phyloP scores from a whole-genome alignment of 2,888 invertebrate species.

The Parnassius smintheus region DNA sequence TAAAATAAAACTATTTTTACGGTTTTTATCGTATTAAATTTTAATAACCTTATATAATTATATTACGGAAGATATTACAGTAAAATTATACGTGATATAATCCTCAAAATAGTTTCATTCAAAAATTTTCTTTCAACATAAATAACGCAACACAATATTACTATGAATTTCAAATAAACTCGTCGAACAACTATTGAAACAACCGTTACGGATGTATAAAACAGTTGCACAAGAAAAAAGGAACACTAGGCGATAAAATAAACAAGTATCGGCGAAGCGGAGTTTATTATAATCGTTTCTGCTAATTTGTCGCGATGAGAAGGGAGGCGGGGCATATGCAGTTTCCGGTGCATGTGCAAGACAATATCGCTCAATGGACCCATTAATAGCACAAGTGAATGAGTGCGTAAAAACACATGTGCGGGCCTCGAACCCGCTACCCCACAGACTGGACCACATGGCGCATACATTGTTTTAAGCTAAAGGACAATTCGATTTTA shows the following conservation, averaged over 20 bases:
- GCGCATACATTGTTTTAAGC: slow-evolving; percentile 69
- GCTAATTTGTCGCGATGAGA: slow-evolving; percentile 61
- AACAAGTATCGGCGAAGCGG: slow-evolving; percentile 30
- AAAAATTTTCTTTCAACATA: slow-evolving; percentile 18
- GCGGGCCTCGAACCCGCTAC: slow-evolving; percentile 50
- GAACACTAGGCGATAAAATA: slow-evolving; percentile 30
- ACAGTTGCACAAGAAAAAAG: slow-evolving; percentile 27
- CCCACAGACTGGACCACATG: slow-evolving; percentile 60
- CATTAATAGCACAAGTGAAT: slow-evolving; percentile 76
- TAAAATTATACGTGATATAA: neutral
- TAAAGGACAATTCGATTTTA: slow-evolving; percentile 58
- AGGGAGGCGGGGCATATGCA: slow-evolving; percentile 43
- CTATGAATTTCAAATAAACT: slow-evolving; percentile 21
- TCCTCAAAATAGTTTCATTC: neutral
- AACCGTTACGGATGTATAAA: slow-evolving; percentile 17
- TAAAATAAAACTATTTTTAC: no score
- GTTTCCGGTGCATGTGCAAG: slow-evolving; percentile 77
- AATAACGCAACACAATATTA: slow-evolving; percentile 13
- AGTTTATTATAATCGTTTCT: slow-evolving; percentile 54
- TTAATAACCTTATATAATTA: slow-evolving; percentile 2
- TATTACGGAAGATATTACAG: slow-evolving; percentile 3
- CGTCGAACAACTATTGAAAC: slow-evolving; percentile 10
- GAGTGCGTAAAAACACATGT: slow-evolving; percentile 73
- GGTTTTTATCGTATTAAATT: no score
- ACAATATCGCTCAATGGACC: slow-evolving; percentile 74